Evolutionary conservation across 2,113 vertebrate species (phyloP), one percentile per base, ranked within the genome.

Genomic region (Zootoca vivipara): DNA sequence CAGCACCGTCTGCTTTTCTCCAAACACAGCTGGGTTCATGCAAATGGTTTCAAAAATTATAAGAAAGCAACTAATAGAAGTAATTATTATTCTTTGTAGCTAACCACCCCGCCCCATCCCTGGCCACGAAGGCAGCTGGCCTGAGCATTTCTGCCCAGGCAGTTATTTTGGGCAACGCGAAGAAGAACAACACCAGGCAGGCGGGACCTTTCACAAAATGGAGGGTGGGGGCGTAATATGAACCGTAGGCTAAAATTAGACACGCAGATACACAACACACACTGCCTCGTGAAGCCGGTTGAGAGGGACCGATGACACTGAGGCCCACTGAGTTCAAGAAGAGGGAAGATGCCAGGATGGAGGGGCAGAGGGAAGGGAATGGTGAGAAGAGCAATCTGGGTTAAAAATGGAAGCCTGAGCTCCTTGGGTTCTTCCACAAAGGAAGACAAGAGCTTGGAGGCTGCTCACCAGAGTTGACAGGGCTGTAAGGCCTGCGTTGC

Each of bases 241-340:
- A 88, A 69, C 81, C 42, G 13, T n/a, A 30, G 15, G 42, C 81
- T 83, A 88, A 88, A 88, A 69, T 83, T 88, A 88, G 81, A 75
- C 12, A 38, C 7, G 3, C 58, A 65, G 40, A 65, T 30, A 42
- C 38, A 56, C 85, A 28, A 33, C 35, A 67, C n/a, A 52, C 18
- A 33, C 58, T 74, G 72, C 30, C 62, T 67, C 46, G 20, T 75
- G 70, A 46, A 77, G 40, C 40, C 7, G 33, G 26, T 35, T 33
- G 70, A 35, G 22, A 65, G n/a, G n/a, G 72, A 28, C 4, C 13
- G 67, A 38, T 81, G 40, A 65, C 8, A 15, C 12, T 40, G 24
- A 30, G 67, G 82, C 46, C 30, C n/a, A 33, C 18, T 64, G 20
- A 58, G 38, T 87, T 42, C 52, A 46, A 26, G 40, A 38, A 74